Conservation (phyloP, 2,888 invertebrate genomes). For the Stratiomys singularior region DNA sequence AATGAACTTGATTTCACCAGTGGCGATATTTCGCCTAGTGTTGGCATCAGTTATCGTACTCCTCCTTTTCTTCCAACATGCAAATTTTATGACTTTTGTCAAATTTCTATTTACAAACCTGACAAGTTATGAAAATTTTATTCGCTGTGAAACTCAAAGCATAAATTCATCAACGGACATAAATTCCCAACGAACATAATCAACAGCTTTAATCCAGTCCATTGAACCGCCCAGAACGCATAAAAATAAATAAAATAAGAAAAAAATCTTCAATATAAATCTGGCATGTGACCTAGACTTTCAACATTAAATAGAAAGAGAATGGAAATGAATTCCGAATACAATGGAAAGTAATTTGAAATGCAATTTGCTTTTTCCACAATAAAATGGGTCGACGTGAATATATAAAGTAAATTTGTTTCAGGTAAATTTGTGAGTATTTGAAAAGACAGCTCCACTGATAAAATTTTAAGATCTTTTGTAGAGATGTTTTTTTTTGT, state of each 20-base stretch:
- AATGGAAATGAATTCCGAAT: not conserved
- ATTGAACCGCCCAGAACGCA: conserved; percentile 13
- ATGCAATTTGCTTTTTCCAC: conserved; percentile 6
- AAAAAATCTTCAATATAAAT: not conserved
- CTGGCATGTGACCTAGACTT: conserved; percentile 28
- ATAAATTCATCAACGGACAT: not conserved
- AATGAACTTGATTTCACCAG: conserved; percentile 3
- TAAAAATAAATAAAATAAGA: not conserved
- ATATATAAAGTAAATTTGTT: no score
- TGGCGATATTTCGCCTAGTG: not conserved
- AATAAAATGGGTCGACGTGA: not conserved
- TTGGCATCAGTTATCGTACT: no score
- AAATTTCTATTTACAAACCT: no score
- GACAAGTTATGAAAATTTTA: no score
- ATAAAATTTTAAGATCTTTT: no score
- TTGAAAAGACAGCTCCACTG: no score
- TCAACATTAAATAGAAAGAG: conserved; percentile 7
- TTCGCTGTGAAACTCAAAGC: no score
- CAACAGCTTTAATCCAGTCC: conserved; percentile 4
- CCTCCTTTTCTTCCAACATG: no score
- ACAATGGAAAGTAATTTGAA: conserved; percentile 29
- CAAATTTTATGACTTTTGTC: no score
- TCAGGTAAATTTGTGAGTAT: no score
- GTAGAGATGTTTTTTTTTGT: no score
- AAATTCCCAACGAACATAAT: not conserved